phyloP scores from a whole-genome alignment of 2,113 vertebrate species.

The Halcyon senegalensis region DNA sequence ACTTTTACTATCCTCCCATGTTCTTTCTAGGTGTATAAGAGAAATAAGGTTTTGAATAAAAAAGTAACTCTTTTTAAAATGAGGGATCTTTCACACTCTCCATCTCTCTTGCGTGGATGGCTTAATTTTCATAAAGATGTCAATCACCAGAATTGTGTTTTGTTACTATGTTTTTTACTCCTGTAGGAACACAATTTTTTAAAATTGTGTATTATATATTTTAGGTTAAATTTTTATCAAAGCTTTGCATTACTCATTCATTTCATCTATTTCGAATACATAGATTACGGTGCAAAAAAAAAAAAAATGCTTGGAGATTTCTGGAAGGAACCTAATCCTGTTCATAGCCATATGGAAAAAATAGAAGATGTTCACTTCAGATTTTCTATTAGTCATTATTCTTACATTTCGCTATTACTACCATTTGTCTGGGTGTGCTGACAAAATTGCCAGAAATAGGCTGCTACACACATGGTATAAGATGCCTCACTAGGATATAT shows the following conservation, averaged over 20 bases:
- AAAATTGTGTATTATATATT: background rate
- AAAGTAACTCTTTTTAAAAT: background rate
- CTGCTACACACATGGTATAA: constrained; percentile 28
- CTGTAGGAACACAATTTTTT: accelerated
- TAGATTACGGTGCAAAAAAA: background rate
- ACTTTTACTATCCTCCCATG: background rate
- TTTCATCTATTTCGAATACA: background rate
- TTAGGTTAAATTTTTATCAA: background rate
- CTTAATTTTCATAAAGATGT: background rate
- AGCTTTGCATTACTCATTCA: background rate
- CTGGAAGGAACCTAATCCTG: constrained; percentile 30
- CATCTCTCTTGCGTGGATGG: background rate
- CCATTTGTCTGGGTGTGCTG: background rate
- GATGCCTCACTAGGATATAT: constrained; percentile 10
- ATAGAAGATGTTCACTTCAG: constrained; percentile 54
- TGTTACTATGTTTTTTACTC: accelerated
- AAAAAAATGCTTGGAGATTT: background rate
- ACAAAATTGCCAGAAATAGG: constrained; percentile 56
- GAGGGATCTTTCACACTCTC: background rate
- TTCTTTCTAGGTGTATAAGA: background rate
- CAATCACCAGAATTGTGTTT: background rate
- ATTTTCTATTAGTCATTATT: constrained; percentile 60
- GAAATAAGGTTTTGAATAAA: background rate
- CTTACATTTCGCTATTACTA: constrained; percentile 52
- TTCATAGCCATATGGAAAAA: constrained; percentile 38